These are phyloP conservation scores for Drosophila busckii DNA, from an alignment of 1,140 invertebrate genomes.

Conservation along the genomic window DNA sequence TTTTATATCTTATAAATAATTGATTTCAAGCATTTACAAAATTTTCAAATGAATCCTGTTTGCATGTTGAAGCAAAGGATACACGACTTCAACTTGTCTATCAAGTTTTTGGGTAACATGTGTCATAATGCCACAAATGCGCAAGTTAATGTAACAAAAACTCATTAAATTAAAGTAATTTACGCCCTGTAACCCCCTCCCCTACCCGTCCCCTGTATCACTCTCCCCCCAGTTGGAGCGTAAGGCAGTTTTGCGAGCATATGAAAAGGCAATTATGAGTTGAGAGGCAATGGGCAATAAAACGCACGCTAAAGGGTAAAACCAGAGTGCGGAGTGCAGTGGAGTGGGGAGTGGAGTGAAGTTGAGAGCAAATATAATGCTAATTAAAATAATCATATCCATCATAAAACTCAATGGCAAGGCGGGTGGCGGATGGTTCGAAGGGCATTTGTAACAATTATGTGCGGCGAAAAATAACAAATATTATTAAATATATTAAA, in stretches of 20 bases:
- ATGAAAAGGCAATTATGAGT: constrained; percentile 69
- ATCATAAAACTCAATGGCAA: constrained; percentile 50
- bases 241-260: constrained; percentile 54
- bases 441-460: constrained; percentile 67
- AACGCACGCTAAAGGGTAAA: constrained; percentile 33
- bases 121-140: constrained; percentile 45
- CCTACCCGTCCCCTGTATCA: neutral
- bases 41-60: too few species aligned
- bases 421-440: neutral
- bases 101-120: constrained; percentile 51
- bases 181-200: constrained; percentile 15
- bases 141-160: constrained; percentile 48
- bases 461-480: constrained; percentile 15
- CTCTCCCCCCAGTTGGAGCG: neutral
- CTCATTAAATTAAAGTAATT: constrained; percentile 76
- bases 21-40: too few species aligned
- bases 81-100: too few species aligned
- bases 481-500: constrained; percentile 3
- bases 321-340: too few species aligned
- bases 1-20: too few species aligned
- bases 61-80: too few species aligned
- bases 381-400: constrained; percentile 78
- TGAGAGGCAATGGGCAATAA: constrained; percentile 43
- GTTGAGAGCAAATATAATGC: constrained; percentile 64
- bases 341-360: too few species aligned